A percentile compares a stretch with the other conserved stretches of the same genome.
phyloP scores from a whole-genome alignment of 2,113 vertebrate genomes.

The Platysteira castanea region DNA sequence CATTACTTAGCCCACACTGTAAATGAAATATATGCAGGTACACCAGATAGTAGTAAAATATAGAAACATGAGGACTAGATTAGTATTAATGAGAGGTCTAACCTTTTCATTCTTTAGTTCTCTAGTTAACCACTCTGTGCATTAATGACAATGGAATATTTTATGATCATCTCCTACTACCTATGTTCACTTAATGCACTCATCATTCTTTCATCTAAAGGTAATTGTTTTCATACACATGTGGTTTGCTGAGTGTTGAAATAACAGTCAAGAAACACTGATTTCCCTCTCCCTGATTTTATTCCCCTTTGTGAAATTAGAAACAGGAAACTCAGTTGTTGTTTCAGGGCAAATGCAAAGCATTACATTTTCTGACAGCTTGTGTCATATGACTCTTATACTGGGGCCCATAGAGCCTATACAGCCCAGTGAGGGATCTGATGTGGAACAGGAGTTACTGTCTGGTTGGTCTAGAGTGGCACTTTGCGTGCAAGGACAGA shows the following conservation, averaged over 20 bases:
- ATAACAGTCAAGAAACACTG: not conserved
- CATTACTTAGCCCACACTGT: not conserved
- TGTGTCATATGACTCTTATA: not conserved
- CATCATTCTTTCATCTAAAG: constrained; percentile 3
- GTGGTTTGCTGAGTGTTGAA: not conserved
- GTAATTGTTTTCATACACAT: constrained; percentile 29
- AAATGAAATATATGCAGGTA: constrained; percentile 8
- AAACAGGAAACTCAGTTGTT: not conserved
- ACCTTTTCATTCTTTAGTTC: not conserved
- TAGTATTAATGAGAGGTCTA: constrained; percentile 6
- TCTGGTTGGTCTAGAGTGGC: not conserved
- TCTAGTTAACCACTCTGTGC: constrained; percentile 1
- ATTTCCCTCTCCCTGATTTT: not conserved
- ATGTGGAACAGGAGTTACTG: not conserved
- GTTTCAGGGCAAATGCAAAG: not conserved
- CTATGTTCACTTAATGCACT: not conserved
- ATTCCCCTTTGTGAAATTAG: not conserved
- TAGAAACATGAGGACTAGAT: not conserved
- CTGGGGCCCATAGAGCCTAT: rapidly evolving
- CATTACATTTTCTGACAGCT: not conserved
- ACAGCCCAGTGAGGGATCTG: not conserved
- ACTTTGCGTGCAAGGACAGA: not conserved
- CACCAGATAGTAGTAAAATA: constrained; percentile 3
- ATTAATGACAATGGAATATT: constrained; percentile 20
- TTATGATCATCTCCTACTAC: not conserved